Percentiles rank a stretch among this genome's conserved stretches.
These are phyloP conservation scores for Spodoptera frugiperda DNA, from an alignment of 1,140 invertebrate genomes.

Conservation along the genomic window DNA sequence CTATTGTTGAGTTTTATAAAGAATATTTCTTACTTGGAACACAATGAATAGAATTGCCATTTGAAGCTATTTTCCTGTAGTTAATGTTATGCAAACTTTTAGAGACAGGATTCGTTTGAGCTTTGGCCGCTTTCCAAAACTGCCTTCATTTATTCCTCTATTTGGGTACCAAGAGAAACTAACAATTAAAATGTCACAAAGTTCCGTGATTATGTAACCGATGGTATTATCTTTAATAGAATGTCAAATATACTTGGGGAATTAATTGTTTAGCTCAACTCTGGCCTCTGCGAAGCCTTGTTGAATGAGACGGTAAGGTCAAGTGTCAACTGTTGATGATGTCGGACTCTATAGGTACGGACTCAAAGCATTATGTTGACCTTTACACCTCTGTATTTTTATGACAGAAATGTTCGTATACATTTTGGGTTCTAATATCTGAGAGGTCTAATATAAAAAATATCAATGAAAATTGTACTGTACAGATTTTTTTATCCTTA, in stretches of 20 bases:
- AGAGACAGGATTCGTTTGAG: slow-evolving; percentile 35
- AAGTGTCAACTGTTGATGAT: no score
- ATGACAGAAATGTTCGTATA: no score
- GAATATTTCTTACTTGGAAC: slow-evolving; percentile 21
- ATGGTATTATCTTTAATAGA: neutral
- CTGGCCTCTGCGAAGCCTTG: neutral
- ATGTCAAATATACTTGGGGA: neutral
- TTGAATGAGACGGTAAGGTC: slow-evolving; percentile 8
- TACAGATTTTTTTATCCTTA: no score
- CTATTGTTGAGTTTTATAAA: slow-evolving; percentile 18
- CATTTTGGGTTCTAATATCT: no score
- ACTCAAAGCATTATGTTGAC: no score
- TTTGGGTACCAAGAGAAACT: slow-evolving; percentile 12
- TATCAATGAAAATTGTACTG: no score
- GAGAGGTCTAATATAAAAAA: no score
- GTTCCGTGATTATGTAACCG: slow-evolving; percentile 7
- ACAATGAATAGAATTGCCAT: slow-evolving; percentile 33
- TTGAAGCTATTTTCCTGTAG: slow-evolving; percentile 33
- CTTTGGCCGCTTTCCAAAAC: slow-evolving; percentile 24
- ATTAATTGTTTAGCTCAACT: slow-evolving; percentile 9
- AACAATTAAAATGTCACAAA: slow-evolving; percentile 34
- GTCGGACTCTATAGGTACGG: no score
- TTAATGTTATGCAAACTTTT: slow-evolving; percentile 37
- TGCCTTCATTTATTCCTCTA: slow-evolving; percentile 18
- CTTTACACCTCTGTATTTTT: no score